phyloP scores from a whole-genome alignment of 2,888 invertebrate species.

The Agriopis leucophaearia region DNA sequence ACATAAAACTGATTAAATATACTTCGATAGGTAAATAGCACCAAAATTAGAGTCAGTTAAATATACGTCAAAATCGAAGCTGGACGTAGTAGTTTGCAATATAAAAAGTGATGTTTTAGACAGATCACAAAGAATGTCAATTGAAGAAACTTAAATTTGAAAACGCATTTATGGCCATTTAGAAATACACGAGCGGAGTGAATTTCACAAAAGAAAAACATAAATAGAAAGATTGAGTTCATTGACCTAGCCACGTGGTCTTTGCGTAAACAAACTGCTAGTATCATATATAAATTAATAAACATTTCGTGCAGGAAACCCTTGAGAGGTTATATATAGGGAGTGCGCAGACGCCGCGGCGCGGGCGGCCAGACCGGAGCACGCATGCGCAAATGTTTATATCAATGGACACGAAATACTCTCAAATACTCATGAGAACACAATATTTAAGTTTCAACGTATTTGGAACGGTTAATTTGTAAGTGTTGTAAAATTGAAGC shows the following conservation, averaged over 20 bases:
- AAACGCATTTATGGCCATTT: slow-evolving; percentile 39
- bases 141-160: slow-evolving; percentile 23
- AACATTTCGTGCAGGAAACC: slow-evolving; percentile 79
- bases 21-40: no score
- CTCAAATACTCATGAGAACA: slow-evolving; percentile 58
- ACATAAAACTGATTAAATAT: no score
- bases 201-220: slow-evolving; percentile 60
- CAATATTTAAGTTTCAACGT: slow-evolving; percentile 53
- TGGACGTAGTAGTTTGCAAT: neutral
- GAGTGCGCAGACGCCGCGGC: slow-evolving; percentile 73
- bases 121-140: slow-evolving; percentile 20
- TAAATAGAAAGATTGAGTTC: slow-evolving; percentile 62
- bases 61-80: no score
- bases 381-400: slow-evolving; percentile 73
- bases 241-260: slow-evolving; percentile 75
- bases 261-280: slow-evolving; percentile 75
- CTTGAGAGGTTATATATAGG: slow-evolving; percentile 81
- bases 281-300: slow-evolving; percentile 78
- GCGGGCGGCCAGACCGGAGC: slow-evolving; percentile 50
- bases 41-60: neutral
- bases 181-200: slow-evolving; percentile 53
- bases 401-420: slow-evolving; percentile 67
- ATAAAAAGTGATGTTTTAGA: slow-evolving; percentile 1
- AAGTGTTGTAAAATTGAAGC: slow-evolving; percentile 52
- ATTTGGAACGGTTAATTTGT: slow-evolving; percentile 49